phyloP scores from a whole-genome alignment of 2,113 vertebrate genomes.

The Crotalus horridus region DNA sequence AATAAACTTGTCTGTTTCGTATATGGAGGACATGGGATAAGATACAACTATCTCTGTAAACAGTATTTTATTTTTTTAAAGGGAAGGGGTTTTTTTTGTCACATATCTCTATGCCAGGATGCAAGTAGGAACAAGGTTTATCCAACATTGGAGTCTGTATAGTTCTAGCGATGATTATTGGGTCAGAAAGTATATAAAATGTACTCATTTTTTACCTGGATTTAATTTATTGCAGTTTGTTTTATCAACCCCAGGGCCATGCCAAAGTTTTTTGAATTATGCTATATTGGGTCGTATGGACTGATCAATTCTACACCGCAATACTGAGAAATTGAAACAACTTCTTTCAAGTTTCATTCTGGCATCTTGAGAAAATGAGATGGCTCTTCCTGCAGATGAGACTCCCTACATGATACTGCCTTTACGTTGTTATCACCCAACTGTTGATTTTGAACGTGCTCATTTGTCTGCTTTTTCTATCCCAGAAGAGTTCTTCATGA shows the following conservation, averaged over 20 bases:
- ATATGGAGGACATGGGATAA: not conserved
- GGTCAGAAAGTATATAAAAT: not conserved
- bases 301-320: not conserved
- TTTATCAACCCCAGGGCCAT: not conserved
- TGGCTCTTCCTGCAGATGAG: not conserved
- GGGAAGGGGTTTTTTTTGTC: not conserved
- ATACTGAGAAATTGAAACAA: not conserved
- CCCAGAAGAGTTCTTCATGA: not conserved
- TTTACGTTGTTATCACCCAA: not conserved
- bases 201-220: not conserved
- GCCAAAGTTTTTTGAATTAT: not conserved
- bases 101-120: not conserved
- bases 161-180: not conserved
- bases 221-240: not conserved
- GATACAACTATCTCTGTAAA: not conserved
- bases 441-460: not conserved
- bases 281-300: not conserved
- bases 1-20: not conserved
- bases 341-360: not conserved
- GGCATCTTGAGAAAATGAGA: not conserved
- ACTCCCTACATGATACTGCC: not conserved
- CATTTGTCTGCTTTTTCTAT: not conserved
- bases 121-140: not conserved
- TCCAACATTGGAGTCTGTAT: not conserved
- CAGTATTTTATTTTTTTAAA: not conserved